Evolutionary conservation across 2,888 invertebrate species (phyloP).

Genomic region (Drosophila demipolita): DNA sequence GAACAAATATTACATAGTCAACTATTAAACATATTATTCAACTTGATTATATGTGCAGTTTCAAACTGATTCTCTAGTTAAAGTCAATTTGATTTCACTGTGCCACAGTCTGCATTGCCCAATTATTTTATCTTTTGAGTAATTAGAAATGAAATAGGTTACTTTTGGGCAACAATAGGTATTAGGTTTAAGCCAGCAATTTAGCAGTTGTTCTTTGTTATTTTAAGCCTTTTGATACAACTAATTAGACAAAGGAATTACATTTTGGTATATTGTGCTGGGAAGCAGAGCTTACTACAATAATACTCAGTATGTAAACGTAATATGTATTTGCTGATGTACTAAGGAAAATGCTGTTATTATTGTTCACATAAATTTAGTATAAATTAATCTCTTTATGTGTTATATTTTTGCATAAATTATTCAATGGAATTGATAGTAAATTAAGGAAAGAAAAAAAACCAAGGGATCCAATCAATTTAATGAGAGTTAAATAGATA

Average conservation of each 20-base stretch:
- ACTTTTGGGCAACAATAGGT: conserved; percentile 29
- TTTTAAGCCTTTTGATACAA: conserved; percentile 35
- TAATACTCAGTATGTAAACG: background rate
- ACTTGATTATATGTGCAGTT: background rate
- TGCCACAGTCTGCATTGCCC: conserved; percentile 5
- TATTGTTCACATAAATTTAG: background rate
- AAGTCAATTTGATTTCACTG: conserved; percentile 11
- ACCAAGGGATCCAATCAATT: too few species aligned
- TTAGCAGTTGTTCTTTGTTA: conserved; percentile 29
- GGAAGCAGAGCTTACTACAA: background rate
- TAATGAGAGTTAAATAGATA: background rate
- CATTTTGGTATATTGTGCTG: background rate
- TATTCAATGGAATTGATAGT: background rate
- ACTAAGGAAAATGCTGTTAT: background rate
- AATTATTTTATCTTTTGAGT: conserved; percentile 23
- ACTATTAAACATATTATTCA: background rate
- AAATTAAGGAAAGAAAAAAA: too few species aligned
- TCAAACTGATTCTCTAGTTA: background rate
- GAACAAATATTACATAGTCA: background rate
- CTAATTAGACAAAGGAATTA: conserved; percentile 51
- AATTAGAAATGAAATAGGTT: conserved; percentile 48
- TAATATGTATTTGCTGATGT: background rate
- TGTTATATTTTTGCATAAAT: background rate
- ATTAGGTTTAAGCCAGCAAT: conserved; percentile 43
- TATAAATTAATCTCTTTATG: background rate